Base-by-base conservation (phyloP, 2,797 vertebrate genomes). In the Pseudomugil tenellus region DNA sequence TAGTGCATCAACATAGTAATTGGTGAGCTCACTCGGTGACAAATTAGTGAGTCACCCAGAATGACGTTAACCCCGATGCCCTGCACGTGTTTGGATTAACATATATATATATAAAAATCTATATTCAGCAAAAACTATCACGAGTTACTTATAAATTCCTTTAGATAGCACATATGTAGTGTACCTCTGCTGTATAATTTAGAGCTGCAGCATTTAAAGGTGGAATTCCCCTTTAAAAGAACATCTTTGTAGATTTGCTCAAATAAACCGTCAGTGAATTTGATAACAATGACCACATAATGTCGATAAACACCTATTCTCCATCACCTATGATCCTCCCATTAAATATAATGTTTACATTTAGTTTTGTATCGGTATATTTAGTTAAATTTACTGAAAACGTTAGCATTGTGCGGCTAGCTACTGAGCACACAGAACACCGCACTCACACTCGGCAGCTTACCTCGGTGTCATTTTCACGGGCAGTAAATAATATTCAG, bases 401-500 rank as follows among this genome's bases (percentile, higher is more conserved):
- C 58, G 80, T 84, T 83, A 89, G 87, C 88, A 60, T 1, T 10
- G 14, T 19, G 64, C 56, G 16, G 83, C 68, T 87, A 91, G 70
- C 74, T 41, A 0, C 54, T 29, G 28, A 51, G 76, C 63, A 72
- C 59, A 63, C 37, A 54, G 1, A 74, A 61, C 58, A 62, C 48
- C 73, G 8, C 58, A 60, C 16, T 52, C 21, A 35, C 17, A 67
- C 16, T 34, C 0, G 71, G 65, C 58, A 28, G 31, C 85, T 85
- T 80, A 94, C 93, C 93, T 93, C 55, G 14, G 48, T 43, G 77
- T 79, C 88, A 93, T 92, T 57, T 79, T 81, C 72, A 63, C 54
- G 73, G 35, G 39, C 69, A 23, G 25, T 0, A 2, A 6, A 23
- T 12, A 58, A 61, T 72, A 58, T 17, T 76, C 72, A 63, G 59